Conservation (phyloP, 1,140 invertebrate genomes). For the Harpegnathos saltator region DNA sequence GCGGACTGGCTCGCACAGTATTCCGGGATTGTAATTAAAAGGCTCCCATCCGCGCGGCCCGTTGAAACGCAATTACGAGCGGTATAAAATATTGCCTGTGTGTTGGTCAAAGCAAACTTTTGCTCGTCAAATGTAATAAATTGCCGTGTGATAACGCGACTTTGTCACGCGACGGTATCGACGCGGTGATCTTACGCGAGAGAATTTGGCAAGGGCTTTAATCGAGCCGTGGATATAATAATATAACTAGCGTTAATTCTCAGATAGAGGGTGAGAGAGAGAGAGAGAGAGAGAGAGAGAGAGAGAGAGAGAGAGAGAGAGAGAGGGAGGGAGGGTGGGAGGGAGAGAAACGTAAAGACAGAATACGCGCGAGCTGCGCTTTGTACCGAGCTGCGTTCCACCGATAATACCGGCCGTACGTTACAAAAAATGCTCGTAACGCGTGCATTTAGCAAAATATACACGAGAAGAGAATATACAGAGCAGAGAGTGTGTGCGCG, state of each 20-base stretch:
- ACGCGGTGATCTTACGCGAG: background rate
- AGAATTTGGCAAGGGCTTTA: slow-evolving; percentile 2
- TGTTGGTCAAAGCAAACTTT: slow-evolving; percentile 39
- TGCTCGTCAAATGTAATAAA: slow-evolving; percentile 37
- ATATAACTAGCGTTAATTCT: slow-evolving; percentile 16
- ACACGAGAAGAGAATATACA: background rate
- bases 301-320: too few species aligned
- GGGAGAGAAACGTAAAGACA: too few species aligned
- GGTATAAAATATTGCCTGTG: slow-evolving; percentile 34
- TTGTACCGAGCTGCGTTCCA: too few species aligned
- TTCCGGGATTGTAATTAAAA: slow-evolving; percentile 38
- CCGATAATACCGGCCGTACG: background rate
- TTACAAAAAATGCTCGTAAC: background rate
- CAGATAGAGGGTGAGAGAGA: too few species aligned
- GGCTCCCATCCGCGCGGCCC: background rate
- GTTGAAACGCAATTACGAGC: slow-evolving; percentile 41
- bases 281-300: too few species aligned
- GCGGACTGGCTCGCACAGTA: slow-evolving; percentile 5
- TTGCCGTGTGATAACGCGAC: background rate
- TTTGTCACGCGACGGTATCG: background rate
- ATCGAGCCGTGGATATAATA: background rate
- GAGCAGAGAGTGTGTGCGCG: background rate
- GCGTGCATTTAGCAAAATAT: background rate
- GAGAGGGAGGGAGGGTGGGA: too few species aligned
- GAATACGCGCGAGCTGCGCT: too few species aligned